Evolutionary conservation across 2,888 invertebrate species (phyloP), one percentile per base, ranked within the genome.

Genomic region (Hermaeophaga mercurialis): DNA sequence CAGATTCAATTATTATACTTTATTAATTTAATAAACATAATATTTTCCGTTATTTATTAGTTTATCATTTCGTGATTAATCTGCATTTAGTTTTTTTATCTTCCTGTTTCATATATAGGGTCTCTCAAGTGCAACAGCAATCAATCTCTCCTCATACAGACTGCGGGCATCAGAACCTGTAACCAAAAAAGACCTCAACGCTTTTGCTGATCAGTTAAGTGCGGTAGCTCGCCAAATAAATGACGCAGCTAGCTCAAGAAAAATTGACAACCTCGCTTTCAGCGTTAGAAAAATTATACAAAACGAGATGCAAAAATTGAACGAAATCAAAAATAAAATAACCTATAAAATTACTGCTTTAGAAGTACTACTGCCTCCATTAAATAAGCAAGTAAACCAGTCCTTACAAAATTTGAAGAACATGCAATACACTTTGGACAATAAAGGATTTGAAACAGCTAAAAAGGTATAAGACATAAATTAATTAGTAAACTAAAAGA

Each of bases 401-500:
- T 88, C 89, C 0, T 78, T 90, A 4, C 84, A 85, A 54, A 89
- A 90, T 70, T 82, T 91, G 64, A 87, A 86, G 68, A 87, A 85
- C n/a, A 86, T 90, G 41, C 90, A 91, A 73, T 86, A 84, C 72
- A 89, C 87, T 75, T 82, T 91, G 59, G 85, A 89, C 68, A 86
- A 85, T 70, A 86, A 88, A 66, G 88, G 88, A 24, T 84, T 83
- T 45, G 81, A 85, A 65, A 87, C 90, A 66, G 87, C 88, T 48
- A 82, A 84, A 67, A 83, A 86, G 82, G 87, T 87, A n/a, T n/a
- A 26, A 26, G 26, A 28, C 5, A 9, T 28, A 8, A 28, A 22
- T 22, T 22, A 5, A 6, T 22, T 22, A n/a, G n/a, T n/a, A n/a
- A n/a, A n/a, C n/a, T n/a, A n/a, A n/a, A n/a, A n/a, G n/a, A n/a